Evolutionary conservation across 2,113 vertebrate genomes (phyloP).

Genomic region (Scolopax mira): DNA sequence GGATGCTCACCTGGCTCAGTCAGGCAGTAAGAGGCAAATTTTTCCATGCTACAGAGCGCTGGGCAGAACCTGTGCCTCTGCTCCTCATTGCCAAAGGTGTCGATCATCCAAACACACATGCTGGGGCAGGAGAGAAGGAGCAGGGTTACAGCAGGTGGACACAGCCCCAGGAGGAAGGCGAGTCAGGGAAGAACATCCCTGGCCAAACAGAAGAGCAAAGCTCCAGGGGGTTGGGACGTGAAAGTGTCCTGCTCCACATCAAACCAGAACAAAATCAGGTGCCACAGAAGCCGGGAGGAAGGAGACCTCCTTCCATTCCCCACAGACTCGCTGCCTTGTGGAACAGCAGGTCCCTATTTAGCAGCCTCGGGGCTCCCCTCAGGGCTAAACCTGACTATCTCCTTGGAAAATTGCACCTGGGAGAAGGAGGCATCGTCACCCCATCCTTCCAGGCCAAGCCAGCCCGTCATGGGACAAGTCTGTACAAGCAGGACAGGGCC

Average conservation of each 20-base stretch:
- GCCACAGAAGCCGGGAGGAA: background rate
- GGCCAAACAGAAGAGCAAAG: background rate
- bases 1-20: slow-evolving; percentile 90
- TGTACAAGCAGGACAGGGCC: background rate
- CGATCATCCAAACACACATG: slow-evolving; percentile 98
- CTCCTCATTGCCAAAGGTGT: slow-evolving; percentile 87
- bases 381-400: background rate
- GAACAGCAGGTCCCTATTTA: background rate
- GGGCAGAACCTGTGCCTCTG: slow-evolving; percentile 89
- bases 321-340: background rate
- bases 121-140: slow-evolving; percentile 68
- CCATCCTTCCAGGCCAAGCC: background rate
- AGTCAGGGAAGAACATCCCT: background rate
- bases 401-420: background rate
- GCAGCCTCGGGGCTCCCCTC: background rate
- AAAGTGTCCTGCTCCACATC: background rate
- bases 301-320: background rate
- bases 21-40: slow-evolving; percentile 94
- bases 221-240: background rate
- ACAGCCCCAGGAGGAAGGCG: background rate
- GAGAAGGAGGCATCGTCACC: background rate
- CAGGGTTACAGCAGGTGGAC: background rate
- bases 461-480: background rate
- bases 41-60: slow-evolving; percentile 90
- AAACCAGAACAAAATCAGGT: background rate